Percentiles rank a stretch among this genome's conserved stretches.
phyloP scores from a whole-genome alignment of 2,888 invertebrate species.

The Geophilus truncorum region DNA sequence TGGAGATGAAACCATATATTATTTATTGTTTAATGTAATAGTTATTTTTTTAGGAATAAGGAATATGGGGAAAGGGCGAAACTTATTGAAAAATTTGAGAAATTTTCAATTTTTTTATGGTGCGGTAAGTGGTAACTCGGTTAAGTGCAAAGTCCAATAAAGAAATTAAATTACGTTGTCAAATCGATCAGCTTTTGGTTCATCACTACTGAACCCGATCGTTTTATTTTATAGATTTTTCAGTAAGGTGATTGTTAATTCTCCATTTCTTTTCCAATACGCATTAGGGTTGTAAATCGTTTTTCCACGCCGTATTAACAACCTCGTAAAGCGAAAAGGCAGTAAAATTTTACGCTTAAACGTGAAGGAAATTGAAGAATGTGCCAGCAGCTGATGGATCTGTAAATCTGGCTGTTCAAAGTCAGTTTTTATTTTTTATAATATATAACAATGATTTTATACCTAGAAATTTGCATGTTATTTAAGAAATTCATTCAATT shows the following conservation, averaged over 20 bases:
- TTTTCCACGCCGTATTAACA: not conserved
- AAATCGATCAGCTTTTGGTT: not conserved
- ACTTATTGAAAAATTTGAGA: not conserved
- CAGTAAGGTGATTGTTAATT: not conserved
- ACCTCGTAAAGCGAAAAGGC: conserved; percentile 7
- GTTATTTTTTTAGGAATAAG: not conserved
- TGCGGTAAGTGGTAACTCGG: too few relatives aligned
- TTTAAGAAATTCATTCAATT: too few relatives aligned
- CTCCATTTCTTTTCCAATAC: not conserved
- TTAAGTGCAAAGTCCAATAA: not conserved
- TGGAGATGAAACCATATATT: not conserved
- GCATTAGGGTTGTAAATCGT: not conserved
- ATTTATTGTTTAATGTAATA: not conserved
- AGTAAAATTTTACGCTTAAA: not conserved
- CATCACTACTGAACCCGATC: not conserved
- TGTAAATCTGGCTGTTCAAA: not conserved
- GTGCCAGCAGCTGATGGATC: not conserved
- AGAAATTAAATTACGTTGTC: not conserved
- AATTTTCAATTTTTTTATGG: not conserved
- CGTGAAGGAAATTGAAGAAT: not conserved
- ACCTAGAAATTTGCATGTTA: too few relatives aligned
- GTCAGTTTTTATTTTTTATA: not conserved
- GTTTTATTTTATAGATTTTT: not conserved
- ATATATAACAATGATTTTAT: not conserved
- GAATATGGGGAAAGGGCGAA: not conserved